Conservation (phyloP, 2,797 vertebrate species). For the Syncerus caffer region DNA sequence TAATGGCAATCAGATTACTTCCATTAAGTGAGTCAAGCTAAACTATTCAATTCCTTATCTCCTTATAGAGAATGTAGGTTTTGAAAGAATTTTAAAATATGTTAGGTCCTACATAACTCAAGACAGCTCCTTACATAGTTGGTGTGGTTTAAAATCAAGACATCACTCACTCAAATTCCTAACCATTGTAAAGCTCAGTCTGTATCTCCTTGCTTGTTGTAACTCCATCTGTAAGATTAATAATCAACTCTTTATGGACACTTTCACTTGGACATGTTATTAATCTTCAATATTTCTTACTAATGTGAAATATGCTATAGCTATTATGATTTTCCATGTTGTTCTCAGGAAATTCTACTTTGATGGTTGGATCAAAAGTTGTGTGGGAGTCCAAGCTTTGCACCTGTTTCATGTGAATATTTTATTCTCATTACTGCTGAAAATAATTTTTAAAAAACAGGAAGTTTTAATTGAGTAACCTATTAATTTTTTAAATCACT, state of each 20-base stretch:
- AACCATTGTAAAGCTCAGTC: background rate
- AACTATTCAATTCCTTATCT: background rate
- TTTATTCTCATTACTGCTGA: background rate
- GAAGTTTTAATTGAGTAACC: background rate
- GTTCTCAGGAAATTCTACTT: background rate
- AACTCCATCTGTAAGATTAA: background rate
- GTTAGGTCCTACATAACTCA: background rate
- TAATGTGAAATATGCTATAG: background rate
- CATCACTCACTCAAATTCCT: background rate
- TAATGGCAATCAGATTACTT: background rate
- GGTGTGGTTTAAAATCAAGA: background rate
- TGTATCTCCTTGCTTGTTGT: background rate
- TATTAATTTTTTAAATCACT: background rate
- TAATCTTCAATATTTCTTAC: background rate
- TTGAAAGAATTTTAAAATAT: background rate
- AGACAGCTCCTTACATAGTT: background rate
- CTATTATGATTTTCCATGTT: background rate
- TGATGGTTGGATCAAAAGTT: background rate
- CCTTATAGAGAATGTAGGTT: background rate
- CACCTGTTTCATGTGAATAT: background rate
- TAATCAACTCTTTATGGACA: background rate
- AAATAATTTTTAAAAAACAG: background rate
- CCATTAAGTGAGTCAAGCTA: background rate
- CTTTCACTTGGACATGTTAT: background rate
- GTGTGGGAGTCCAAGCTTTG: background rate